Evolutionary conservation across 2,113 vertebrate species (phyloP).

Genomic region (Sorex araneus): DNA sequence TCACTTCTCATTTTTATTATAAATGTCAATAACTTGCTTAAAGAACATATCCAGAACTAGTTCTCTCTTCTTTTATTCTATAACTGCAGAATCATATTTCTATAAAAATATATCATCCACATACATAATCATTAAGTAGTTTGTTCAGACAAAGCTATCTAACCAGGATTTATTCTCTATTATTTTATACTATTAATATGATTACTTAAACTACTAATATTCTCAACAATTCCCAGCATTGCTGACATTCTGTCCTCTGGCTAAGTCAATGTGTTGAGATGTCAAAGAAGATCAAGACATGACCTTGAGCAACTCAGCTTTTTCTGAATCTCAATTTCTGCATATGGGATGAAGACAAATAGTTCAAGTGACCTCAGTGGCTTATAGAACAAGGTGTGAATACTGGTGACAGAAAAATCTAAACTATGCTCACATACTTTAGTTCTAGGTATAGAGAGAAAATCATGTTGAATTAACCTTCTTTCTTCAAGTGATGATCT

Average conservation of each 20-base stretch:
- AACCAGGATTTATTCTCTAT: neutral
- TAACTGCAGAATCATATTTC: conserved; percentile 32
- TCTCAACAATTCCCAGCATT: neutral
- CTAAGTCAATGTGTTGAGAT: neutral
- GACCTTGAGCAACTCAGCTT: conserved; percentile 30
- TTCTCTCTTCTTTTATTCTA: conserved; percentile 41
- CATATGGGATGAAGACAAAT: conserved; percentile 23
- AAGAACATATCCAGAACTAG: conserved; percentile 53
- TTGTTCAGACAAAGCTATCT: conserved; percentile 61
- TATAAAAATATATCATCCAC: conserved; percentile 60
- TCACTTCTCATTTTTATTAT: conserved; percentile 36
- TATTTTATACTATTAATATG: neutral
- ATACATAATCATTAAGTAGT: conserved; percentile 70
- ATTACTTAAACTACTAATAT: neutral
- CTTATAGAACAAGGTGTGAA: neutral
- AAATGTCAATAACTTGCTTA: conserved; percentile 58
- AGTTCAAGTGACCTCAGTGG: neutral
- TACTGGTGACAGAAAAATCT: neutral
- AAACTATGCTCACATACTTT: neutral
- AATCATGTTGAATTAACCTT: neutral
- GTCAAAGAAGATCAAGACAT: neutral
- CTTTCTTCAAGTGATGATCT: neutral
- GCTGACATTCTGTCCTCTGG: neutral
- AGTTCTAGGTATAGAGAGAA: neutral
- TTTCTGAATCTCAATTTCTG: conserved; percentile 50